Percentiles rank a stretch among this genome's conserved stretches.
These are phyloP conservation scores for Prunella strophiata DNA, from an alignment of 2,797 vertebrate genomes.

Conservation along the genomic window DNA sequence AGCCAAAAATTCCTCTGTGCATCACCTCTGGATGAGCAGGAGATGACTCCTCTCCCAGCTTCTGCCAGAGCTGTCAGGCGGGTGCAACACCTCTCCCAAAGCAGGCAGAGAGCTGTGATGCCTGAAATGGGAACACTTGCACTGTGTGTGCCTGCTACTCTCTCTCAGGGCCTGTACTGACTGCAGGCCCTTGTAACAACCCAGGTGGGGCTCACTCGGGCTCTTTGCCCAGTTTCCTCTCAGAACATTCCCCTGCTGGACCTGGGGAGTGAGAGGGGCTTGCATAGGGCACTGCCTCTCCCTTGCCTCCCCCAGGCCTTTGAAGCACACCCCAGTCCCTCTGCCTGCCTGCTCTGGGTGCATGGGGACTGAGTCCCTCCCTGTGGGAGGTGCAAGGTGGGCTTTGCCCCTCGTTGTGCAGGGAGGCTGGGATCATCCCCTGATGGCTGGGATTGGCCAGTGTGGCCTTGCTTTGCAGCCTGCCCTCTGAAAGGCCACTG, in stretches of 20 bases:
- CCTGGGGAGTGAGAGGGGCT: background rate
- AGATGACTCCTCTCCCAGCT: background rate
- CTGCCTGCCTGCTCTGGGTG: background rate
- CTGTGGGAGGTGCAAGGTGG: accelerated
- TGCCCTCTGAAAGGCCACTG: background rate
- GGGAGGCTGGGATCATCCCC: background rate
- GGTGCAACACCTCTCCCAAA: background rate
- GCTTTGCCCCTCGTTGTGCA: accelerated
- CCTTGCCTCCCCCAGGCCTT: background rate
- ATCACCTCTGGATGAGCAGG: background rate
- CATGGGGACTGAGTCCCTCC: accelerated
- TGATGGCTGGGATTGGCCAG: background rate
- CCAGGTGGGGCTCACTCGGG: background rate
- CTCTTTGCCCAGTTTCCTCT: background rate
- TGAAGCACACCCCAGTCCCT: background rate
- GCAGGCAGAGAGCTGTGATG: background rate
- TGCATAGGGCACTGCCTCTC: background rate
- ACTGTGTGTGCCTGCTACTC: background rate
- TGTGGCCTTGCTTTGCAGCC: background rate
- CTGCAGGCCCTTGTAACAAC: background rate
- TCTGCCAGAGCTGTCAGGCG: background rate
- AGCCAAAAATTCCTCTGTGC: background rate
- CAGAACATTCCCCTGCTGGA: background rate
- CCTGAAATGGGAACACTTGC: background rate
- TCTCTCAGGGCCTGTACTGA: background rate